phyloP scores from a whole-genome alignment of 2,113 vertebrate species.

The Saguinus midas region DNA sequence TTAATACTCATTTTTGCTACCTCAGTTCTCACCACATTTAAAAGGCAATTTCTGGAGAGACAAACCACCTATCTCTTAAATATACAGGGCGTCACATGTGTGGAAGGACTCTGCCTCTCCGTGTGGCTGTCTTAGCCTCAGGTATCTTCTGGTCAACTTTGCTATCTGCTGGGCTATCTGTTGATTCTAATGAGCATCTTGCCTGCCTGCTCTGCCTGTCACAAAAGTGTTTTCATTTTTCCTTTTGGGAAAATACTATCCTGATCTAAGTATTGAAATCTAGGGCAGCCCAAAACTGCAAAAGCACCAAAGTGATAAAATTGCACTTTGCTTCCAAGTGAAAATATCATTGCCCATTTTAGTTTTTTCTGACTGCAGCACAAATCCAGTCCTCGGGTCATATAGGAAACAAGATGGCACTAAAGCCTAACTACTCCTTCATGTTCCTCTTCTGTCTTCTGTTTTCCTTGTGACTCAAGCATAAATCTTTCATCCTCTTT shows the following conservation, averaged over 20 bases:
- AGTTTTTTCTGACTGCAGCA: neutral
- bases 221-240: too few relatives aligned
- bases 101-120: too few relatives aligned
- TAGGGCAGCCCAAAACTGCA: neutral
- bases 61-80: neutral
- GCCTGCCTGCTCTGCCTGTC: neutral
- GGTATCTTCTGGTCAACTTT: neutral
- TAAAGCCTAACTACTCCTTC: neutral
- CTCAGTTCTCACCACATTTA: neutral
- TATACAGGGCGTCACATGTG: fast-evolving
- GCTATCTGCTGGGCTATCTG: neutral
- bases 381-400: neutral
- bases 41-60: neutral
- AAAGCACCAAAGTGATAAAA: neutral
- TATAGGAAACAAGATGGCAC: neutral
- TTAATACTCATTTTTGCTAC: neutral
- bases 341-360: fast-evolving
- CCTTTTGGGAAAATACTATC: too few relatives aligned
- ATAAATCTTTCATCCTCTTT: fast-evolving
- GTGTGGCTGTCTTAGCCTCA: fast-evolving
- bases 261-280: neutral
- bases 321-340: fast-evolving
- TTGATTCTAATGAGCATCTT: neutral
- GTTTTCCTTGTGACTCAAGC: neutral
- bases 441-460: neutral